Evolutionary conservation across 2,888 invertebrate species (phyloP), one percentile per base, ranked within the genome.

Genomic region (Gastracanthus pulcherrimus): DNA sequence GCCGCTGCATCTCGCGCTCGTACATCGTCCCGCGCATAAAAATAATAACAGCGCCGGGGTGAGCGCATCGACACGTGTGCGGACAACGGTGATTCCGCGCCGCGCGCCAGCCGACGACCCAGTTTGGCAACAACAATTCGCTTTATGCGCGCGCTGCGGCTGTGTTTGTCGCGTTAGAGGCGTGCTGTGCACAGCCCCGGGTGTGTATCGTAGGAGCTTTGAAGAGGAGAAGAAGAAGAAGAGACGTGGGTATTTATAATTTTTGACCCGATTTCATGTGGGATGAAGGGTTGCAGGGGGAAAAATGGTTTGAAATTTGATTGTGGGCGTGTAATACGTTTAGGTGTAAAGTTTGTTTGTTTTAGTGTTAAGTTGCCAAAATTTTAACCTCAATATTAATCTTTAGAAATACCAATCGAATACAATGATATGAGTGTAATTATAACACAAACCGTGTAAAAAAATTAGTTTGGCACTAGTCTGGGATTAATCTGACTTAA

Each of bases 41-140:
- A 55, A 55, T 55, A 55, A 55, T 55, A 55, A 55, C 55, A 55
- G 26, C 26, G 26, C 3, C 55, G 26, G 38, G 36, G 2, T 23
- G 5, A 4, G 34, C 36, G 36, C 55, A 70, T 70, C 69, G 69
- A 70, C 74, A 64, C 29, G 55, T 34, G 55, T 64, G 64, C 45
- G 6, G 31, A 41, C 41, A 76, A 76, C 66, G 76, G 76, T 76
- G 67, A 75, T 66, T 75, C 23, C 66, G 41, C 36, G 19, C 51
- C n/a, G 55, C 3, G 36, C n/a, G 41, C 60, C 3, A 38, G 31
- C 29, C 13, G 6, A 9, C 75, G 77, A 70, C 70, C 77, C 67
- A 76, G 41, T 76, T 76, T n/a, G 36, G 66, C 55, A 55, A 76
- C 76, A 76, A 76, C n/a, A n/a, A n/a, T n/a, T 76, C 66, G 38